Conservation (phyloP, 2,113 vertebrate genomes). For the Eubucco bourcierii region DNA sequence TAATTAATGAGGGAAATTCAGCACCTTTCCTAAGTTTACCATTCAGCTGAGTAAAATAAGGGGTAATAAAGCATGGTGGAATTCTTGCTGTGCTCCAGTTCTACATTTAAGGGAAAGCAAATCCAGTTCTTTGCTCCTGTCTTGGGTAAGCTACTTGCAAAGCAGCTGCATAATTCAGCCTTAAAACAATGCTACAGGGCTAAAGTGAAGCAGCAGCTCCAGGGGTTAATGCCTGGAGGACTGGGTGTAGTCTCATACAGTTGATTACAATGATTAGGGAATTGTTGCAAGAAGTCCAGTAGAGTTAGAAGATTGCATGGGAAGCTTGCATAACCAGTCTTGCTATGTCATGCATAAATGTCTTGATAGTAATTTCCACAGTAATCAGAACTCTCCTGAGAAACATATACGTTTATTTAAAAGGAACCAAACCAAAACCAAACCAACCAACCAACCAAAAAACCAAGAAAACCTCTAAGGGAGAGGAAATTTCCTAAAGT, state of each 20-base stretch:
- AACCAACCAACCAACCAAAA: no score
- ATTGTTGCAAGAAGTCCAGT: not conserved
- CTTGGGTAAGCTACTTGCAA: not conserved
- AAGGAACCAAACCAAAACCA: not conserved
- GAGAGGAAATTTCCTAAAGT: not conserved
- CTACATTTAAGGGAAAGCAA: not conserved
- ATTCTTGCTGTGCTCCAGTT: not conserved
- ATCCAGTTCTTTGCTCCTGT: not conserved
- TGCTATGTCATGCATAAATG: no score
- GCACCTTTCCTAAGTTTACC: not conserved
- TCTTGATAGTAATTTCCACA: not conserved
- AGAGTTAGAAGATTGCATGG: not conserved
- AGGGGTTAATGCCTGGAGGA: not conserved
- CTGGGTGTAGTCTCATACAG: not conserved
- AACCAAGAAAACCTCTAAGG: not conserved
- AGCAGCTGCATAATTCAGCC: not conserved
- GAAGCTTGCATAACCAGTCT: not conserved
- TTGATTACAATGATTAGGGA: not conserved
- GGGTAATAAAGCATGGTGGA: not conserved
- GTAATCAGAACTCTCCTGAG: not conserved
- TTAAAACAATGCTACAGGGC: not conserved
- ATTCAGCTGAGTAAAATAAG: not conserved
- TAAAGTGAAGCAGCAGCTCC: not conserved
- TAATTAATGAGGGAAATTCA: slow-evolving; percentile 16
- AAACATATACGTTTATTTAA: not conserved